These are phyloP conservation scores for Loris lydekkerianus DNA, from an alignment of 2,797 vertebrate species.

Conservation along the genomic window DNA sequence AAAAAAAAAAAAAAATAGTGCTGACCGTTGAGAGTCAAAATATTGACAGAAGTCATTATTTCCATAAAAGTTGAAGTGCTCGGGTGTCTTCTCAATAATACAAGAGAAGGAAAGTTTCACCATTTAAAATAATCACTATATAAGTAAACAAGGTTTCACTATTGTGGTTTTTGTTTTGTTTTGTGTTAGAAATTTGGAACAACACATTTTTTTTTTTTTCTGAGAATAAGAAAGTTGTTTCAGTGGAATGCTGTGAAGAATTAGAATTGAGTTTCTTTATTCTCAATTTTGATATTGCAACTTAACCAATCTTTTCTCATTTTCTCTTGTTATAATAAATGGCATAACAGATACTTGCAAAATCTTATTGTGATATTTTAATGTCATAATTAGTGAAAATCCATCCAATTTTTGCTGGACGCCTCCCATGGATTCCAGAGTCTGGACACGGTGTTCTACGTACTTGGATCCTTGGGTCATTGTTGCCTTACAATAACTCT, in stretches of 20 bases:
- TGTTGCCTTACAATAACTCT: neutral
- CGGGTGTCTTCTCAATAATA: neutral
- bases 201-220: neutral
- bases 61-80: neutral
- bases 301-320: neutral
- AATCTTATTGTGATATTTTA: neutral
- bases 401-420: neutral
- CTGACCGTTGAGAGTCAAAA: neutral
- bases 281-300: too few relatives aligned
- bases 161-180: neutral
- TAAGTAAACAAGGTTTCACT: accelerated
- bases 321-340: neutral
- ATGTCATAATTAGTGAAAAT: neutral
- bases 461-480: neutral
- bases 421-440: neutral
- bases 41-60: neutral
- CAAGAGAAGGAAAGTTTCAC: neutral
- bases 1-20: neutral
- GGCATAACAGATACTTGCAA: neutral
- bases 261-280: neutral
- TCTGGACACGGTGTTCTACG: neutral
- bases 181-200: neutral
- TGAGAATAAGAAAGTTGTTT: neutral
- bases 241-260: neutral
- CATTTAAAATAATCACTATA: neutral